Evolutionary conservation across 2,888 invertebrate genomes (phyloP).

Genomic region (Heterodera filipjevi): DNA sequence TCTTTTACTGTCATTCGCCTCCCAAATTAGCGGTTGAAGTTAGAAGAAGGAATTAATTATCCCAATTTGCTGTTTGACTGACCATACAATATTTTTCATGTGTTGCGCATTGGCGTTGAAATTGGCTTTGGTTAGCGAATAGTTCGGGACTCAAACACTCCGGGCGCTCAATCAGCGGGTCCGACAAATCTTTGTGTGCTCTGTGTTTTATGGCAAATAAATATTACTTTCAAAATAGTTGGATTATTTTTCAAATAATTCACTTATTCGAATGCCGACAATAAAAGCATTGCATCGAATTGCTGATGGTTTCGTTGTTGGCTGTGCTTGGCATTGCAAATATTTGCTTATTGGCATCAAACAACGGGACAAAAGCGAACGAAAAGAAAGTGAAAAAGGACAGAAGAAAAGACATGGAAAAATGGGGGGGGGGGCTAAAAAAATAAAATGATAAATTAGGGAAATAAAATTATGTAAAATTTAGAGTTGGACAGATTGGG

Average conservation of each 20-base stretch:
- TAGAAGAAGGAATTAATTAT: no score
- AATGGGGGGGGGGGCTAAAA: no score
- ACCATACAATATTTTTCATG: not conserved
- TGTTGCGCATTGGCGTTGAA: not conserved
- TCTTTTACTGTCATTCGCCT: no score
- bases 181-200: not conserved
- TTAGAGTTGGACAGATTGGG: no score
- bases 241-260: not conserved
- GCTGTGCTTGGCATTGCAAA: not conserved
- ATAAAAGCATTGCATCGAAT: not conserved
- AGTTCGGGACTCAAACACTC: slow-evolving; percentile 7
- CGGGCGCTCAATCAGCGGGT: not conserved
- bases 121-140: slow-evolving; percentile 17
- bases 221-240: not conserved
- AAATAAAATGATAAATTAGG: no score
- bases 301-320: not conserved
- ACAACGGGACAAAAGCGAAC: not conserved
- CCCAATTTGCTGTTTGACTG: not conserved
- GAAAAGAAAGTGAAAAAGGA: not conserved
- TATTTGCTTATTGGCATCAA: not conserved
- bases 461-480: no score
- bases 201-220: not conserved
- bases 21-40: no score
- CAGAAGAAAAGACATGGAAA: no score
- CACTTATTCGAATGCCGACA: not conserved